Percentiles rank a stretch among this genome's conserved stretches.
These are phyloP conservation scores for Epistrophella euchroma DNA, from an alignment of 2,888 invertebrate species.

Conservation along the genomic window DNA sequence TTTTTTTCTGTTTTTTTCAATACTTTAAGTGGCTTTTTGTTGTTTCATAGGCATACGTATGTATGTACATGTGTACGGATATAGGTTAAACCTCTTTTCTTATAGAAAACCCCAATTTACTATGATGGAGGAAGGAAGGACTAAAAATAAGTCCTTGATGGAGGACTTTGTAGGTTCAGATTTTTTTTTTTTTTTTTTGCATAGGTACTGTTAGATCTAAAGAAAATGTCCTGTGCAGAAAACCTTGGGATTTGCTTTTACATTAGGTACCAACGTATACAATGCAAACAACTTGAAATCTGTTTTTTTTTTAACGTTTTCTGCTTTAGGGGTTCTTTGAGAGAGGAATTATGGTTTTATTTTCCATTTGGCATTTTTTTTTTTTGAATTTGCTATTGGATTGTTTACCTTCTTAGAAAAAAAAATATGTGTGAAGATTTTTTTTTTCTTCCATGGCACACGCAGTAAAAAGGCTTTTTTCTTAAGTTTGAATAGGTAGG, in stretches of 20 bases:
- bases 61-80: background rate
- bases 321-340: conserved; percentile 6
- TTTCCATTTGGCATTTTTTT: conserved; percentile 8
- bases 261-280: conserved; percentile 8
- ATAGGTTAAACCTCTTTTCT: conserved; percentile 6
- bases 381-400: background rate
- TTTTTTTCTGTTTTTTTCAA: background rate
- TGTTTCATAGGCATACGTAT: background rate
- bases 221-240: conserved; percentile 24
- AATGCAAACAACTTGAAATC: conserved; percentile 29
- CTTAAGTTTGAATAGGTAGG: background rate
- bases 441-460: background rate
- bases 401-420: background rate
- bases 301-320: conserved; percentile 5
- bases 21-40: conserved; percentile 18
- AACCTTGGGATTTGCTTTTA: conserved; percentile 27
- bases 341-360: conserved; percentile 29
- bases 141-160: conserved; percentile 31
- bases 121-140: conserved; percentile 11
- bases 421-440: conserved; percentile 8
- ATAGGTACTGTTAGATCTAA: conserved; percentile 2
- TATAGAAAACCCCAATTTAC: conserved; percentile 21
- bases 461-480: conserved; percentile 9
- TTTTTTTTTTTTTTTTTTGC: background rate
- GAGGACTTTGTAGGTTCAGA: background rate